Base-by-base conservation (phyloP, 2,797 vertebrate genomes). In the Mareca penelope region DNA sequence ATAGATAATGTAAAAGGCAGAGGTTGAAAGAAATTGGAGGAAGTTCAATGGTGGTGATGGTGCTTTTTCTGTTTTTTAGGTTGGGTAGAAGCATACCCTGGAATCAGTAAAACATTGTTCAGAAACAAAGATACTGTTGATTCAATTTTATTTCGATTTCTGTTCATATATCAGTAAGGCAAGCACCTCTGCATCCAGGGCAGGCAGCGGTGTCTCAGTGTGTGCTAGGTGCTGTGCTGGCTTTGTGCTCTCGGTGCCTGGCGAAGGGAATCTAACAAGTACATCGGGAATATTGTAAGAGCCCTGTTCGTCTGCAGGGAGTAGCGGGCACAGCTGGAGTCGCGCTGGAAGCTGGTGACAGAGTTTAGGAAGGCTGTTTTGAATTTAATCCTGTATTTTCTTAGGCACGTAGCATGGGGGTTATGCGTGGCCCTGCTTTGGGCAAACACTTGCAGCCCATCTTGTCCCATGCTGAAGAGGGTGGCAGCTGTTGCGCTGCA, bases 211-310 rank as follows among this genome's bases (percentile, higher is more conserved):
- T 10, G 8, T 11, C 35, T 29, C 46, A 8, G 72, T 15, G 3
- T 37, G 35, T 60, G 37, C 35, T 3, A 17, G 35, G 15, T 7
- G 22, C 65, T 23, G 48, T 72, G 28, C 16, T 42, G 50, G 46
- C 37, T 53, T 65, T 55, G 0, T 3, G 26, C 78, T 16, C 52
- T 22, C 9, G 18, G 14, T 29, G 26, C 6, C 35, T 39, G 59
- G 3, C 6, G 26, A 37, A 70, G 29, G 13, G 33, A 3, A 4
- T 31, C 28, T 18, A 4, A 0, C 3, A 2, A 10, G 12, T 2
- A 26, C 28, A 0, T 35, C 12, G 65, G 31, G 5, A 3, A 4
- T 6, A 17, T 5, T 15, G 12, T 1, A 11, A 5, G 42, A 52
- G 42, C 1, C 8, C 8, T 18, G 16, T 8, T 48, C 31, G 1